Evolutionary conservation across 2,797 vertebrate species (phyloP), one percentile per base, ranked within the genome.

Genomic region (Enteromius treurensis): DNA sequence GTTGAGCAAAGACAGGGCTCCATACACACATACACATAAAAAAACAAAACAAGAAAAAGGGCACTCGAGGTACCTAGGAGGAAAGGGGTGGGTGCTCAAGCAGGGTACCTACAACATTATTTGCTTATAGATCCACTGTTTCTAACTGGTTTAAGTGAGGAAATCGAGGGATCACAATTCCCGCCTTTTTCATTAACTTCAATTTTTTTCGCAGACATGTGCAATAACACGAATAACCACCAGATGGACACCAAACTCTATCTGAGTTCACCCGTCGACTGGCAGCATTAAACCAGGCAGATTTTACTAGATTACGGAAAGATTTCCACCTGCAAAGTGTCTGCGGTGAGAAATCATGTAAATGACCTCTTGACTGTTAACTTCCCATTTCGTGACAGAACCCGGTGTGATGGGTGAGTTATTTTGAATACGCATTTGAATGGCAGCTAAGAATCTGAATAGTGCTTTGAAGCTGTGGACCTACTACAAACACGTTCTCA

Each of bases 371-470:
- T 79, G 78, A 65, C 88, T 79, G 88, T 91, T 76, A 89, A 88
- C 88, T 87, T 88, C 86, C 88, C 64, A 51, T 37, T 45, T 62
- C 68, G 75, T n/a, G 26, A 81, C 79, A 32, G 26, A 89, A 87
- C 86, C 73, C 23, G 19, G 88, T 58, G 77, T 15, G 86, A 82
- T 86, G 8, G 62, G 32, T 76, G 74, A 78, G 81, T 88, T 87
- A 64, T 40, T 92, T 86, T 88, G 84, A 90, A 92, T 58, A 84
- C 23, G 86, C 82, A 88, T 88, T 86, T 87, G 79, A 81, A 87
- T 84, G 53, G 45, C 69, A 70, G 70, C 77, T 76, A 70, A 69
- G 69, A 70, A 29, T 73, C 40, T 47, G 37, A 73, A 81, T 49
- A 47, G 26, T 62, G 62, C 9, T 77, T 65, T 55, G 47, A 51